phyloP scores from a whole-genome alignment of 2,888 invertebrate genomes.

The Amblyjoppa proteus region DNA sequence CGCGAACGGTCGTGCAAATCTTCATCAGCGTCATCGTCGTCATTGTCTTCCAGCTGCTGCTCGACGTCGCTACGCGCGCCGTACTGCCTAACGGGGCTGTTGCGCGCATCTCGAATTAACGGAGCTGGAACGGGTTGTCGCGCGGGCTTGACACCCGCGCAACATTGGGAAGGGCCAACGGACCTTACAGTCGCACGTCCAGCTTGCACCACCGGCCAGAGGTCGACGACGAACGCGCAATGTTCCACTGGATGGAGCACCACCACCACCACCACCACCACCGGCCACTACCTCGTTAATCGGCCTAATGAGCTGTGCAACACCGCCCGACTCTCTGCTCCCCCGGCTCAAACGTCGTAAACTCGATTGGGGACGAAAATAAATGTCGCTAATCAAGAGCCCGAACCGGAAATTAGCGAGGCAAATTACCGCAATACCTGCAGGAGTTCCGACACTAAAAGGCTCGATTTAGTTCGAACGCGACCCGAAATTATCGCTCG shows the following conservation, averaged over 20 bases:
- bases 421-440: conserved; percentile 14
- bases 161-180: conserved; percentile 14
- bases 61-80: not conserved
- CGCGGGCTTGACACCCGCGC: not conserved
- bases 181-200: conserved; percentile 35
- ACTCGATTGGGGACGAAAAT: conserved; percentile 30
- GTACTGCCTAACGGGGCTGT: not conserved
- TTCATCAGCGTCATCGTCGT: conserved; percentile 28
- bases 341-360: conserved; percentile 29
- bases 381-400: conserved; percentile 38
- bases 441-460: not conserved
- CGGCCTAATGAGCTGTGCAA: conserved; percentile 58
- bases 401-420: conserved; percentile 4
- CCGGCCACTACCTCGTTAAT: conserved; percentile 49
- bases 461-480: conserved; percentile 7
- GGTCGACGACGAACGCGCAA: conserved; percentile 12
- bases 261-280: not conserved
- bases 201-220: not conserved
- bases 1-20: not conserved
- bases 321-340: conserved; percentile 40
- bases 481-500: conserved; percentile 9
- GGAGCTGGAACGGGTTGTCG: not conserved
- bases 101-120: conserved; percentile 1
- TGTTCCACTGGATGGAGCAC: conserved; percentile 38
- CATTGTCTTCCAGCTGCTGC: conserved; percentile 2